These are phyloP conservation scores for Microplitis manilae DNA, from an alignment of 2,888 invertebrate species.

Conservation along the genomic window DNA sequence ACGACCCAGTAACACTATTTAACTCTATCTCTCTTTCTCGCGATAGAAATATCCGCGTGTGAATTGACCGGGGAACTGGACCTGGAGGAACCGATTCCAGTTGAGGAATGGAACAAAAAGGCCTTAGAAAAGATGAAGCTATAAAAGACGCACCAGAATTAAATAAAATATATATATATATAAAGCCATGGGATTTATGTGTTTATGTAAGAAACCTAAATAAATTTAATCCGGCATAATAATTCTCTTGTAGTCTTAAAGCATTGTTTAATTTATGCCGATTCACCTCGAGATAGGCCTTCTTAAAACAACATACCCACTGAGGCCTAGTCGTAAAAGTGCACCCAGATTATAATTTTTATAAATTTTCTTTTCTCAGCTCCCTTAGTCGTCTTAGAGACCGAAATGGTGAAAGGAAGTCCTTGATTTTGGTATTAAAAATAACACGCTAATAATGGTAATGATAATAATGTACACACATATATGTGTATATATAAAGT, in stretches of 20 bases:
- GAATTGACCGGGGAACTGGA: background rate
- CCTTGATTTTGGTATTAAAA: background rate
- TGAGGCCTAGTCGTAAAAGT: background rate
- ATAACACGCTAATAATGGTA: no score
- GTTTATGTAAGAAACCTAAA: background rate
- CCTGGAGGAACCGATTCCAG: no score
- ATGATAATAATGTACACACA: background rate
- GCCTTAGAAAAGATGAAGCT: no score
- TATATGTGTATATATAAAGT: background rate
- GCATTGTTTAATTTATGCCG: background rate
- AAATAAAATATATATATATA: background rate
- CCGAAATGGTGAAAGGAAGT: background rate
- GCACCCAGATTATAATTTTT: background rate
- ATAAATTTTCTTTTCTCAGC: background rate
- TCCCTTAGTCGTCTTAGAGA: background rate
- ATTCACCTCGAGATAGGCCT: background rate
- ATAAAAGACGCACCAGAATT: background rate
- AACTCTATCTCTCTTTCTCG: no score
- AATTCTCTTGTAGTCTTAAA: background rate
- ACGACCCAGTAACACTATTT: conserved; percentile 58
- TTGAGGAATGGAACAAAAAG: no score
- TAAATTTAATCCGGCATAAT: background rate
- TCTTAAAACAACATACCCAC: background rate
- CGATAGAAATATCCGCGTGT: background rate
- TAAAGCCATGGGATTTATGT: background rate